Base-by-base conservation (phyloP, 2,888 invertebrate species). In the Andrena flavipes region DNA sequence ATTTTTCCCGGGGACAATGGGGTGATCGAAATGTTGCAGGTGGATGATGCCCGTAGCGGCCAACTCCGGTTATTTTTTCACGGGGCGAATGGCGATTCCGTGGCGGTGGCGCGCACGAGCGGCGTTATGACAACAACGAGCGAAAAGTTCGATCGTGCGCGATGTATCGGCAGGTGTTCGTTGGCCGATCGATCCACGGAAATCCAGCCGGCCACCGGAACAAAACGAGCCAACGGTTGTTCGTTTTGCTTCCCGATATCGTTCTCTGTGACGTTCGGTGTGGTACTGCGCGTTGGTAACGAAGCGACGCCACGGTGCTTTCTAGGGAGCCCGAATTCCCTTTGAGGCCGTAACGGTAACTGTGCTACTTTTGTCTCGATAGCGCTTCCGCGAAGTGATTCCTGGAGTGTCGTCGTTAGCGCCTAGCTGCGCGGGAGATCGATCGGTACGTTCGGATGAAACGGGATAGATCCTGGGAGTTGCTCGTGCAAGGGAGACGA, bases 91-190 rank as follows among this genome's bases (percentile, higher is more conserved):
- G 10, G 73, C 35, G 48, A 77, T 76, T 73, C 48, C 59, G 62
- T 35, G 35, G 70, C 33, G 33, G 56, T 23, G 7, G 33, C 42
- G 64, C 76, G 73, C 80, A 68, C 80, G 56, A 68, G n/a, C 74
- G 70, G 56, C 70, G 81, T 56, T 79, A 74, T 60, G 80, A 86
- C 76, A 86, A 80, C 80, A 72, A 59, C 73, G 49, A 60, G 64
- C 29, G 30, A 35, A 49, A 75, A 82, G 75, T 74, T 62, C 65
- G 62, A 69, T 69, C 74, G 56, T 42, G 29, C 75, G 33, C 42
- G 70, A 74, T 80, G 56, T 73, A 86, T 80, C 77, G 80, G 80
- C 84, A 86, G 62, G 71, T 74, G 82, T 79, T 79, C 72, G 42
- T 35, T 69, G 59, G 33, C 29, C 69, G 80, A 78, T 64, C 81